phyloP scores from a whole-genome alignment of 2,888 invertebrate species.

The Metopia argyrocephala region DNA sequence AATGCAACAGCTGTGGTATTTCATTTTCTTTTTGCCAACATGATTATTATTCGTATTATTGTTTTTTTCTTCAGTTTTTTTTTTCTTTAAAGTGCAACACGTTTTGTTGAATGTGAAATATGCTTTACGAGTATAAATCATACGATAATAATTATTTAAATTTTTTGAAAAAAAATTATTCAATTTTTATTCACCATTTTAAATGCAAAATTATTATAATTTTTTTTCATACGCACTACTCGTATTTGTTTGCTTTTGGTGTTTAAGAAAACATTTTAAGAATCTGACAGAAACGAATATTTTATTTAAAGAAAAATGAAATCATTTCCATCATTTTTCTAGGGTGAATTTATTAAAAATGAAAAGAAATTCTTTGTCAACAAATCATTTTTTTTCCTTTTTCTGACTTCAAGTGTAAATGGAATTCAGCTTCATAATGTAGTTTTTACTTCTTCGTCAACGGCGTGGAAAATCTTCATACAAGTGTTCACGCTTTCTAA shows the following conservation, averaged over 20 bases:
- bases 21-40: not conserved
- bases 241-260: too few species aligned
- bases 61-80: not conserved
- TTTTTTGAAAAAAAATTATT: conserved; percentile 40
- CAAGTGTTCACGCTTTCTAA: not conserved
- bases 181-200: conserved; percentile 40
- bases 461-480: not conserved
- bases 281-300: not conserved
- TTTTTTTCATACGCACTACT: too few species aligned
- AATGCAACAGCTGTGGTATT: conserved; percentile 40
- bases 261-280: not conserved
- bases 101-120: conserved; percentile 36
- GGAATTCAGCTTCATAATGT: conserved; percentile 17
- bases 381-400: conserved; percentile 75
- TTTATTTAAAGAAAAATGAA: conserved; percentile 15
- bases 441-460: not conserved
- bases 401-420: conserved; percentile 61
- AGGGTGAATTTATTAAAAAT: conserved; percentile 70
- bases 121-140: conserved; percentile 29
- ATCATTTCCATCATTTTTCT: conserved; percentile 67
- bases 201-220: not conserved
- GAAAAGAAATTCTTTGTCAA: conserved; percentile 71
- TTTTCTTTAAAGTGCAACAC: conserved; percentile 37
- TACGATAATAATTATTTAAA: conserved; percentile 53
- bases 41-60: not conserved